These are phyloP conservation scores for Lateolabrax maculatus DNA, from an alignment of 2,797 vertebrate genomes.

Conservation along the genomic window DNA sequence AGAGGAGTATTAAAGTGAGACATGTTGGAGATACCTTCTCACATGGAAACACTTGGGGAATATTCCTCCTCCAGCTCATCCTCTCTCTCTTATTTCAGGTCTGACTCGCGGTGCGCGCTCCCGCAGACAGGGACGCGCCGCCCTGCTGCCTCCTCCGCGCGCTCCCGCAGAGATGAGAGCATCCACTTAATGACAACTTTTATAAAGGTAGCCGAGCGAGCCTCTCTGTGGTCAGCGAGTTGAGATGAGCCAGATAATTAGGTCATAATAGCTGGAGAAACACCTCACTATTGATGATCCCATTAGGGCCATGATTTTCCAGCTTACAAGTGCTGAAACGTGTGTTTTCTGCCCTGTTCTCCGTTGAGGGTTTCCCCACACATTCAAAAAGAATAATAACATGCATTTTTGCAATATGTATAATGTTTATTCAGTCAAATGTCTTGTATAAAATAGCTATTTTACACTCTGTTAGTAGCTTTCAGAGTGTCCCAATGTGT, in stretches of 20 bases:
- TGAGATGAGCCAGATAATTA: constrained; percentile 86
- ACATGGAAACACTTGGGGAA: neutral
- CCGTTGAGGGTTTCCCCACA: constrained; percentile 24
- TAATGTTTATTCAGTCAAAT: neutral
- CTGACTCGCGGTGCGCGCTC: constrained; percentile 50
- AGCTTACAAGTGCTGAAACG: constrained; percentile 47
- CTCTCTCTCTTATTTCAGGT: neutral
- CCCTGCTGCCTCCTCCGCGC: constrained; percentile 42
- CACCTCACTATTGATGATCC: constrained; percentile 83
- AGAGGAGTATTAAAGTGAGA: too few species aligned
- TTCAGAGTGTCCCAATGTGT: neutral
- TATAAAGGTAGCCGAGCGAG: constrained; percentile 78
- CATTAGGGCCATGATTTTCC: constrained; percentile 73
- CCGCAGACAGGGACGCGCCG: constrained; percentile 24
- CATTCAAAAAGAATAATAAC: constrained; percentile 4
- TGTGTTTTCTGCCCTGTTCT: constrained; percentile 43
- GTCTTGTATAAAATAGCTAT: neutral
- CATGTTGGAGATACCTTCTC: neutral
- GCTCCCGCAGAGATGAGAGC: constrained; percentile 65
- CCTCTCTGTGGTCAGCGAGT: constrained; percentile 84
- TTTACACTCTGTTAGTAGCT: neutral
- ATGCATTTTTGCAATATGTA: too few species aligned
- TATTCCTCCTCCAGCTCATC: neutral
- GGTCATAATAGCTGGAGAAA: constrained; percentile 83
- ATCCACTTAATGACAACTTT: constrained; percentile 84